Base-by-base conservation (phyloP, 2,797 vertebrate species). In the Cossypha niveicapilla region DNA sequence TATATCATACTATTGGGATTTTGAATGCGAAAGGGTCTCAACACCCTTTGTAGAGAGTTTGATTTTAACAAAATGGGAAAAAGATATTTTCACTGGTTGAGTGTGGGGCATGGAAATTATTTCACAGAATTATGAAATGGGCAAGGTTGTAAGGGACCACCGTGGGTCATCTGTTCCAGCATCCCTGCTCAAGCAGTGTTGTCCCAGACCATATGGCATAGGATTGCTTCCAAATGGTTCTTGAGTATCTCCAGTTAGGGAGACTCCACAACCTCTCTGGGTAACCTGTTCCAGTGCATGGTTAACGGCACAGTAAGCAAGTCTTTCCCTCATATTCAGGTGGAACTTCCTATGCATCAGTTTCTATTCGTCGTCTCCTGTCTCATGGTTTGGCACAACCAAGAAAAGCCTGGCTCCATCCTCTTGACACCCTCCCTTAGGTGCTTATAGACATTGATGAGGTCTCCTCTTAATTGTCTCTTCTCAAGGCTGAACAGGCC, bases 211-310 rank as follows among this genome's bases (percentile, higher is more conserved):
- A 25, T 2, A 3, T 11, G 19, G 42, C 23, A 21, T 18, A 54
- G 68, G 22, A 42, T 37, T 75, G 35, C 18, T 27, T 42, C 62
- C 62, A 61, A 27, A 10, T 44, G 21, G 14, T 68, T 62, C 48
- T 62, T 32, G 9, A 44, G 3, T 68, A 68, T 30, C 27, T 62
- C 42, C 42, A 50, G 13, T 37, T 22, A 48, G 23, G 35, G 54
- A 50, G 9, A 70, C 14, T 32, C 27, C 11, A 24, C 21, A 53
- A 1, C 35, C 19, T 50, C 35, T 68, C 35, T 56, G 27, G 19
- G 11, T n/a, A 32, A 0, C 6, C 11, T 56, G 17, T 70, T 50
- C 9, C 17, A 44, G 11, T 30, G 11, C 0, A 0, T 21, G 7
- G 13, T 75, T n/a, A 37, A 27, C 1, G 3, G 35, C 42, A 3